These are phyloP conservation scores for Lasiurus borealis DNA, from an alignment of 2,113 vertebrate genomes.

Conservation along the genomic window DNA sequence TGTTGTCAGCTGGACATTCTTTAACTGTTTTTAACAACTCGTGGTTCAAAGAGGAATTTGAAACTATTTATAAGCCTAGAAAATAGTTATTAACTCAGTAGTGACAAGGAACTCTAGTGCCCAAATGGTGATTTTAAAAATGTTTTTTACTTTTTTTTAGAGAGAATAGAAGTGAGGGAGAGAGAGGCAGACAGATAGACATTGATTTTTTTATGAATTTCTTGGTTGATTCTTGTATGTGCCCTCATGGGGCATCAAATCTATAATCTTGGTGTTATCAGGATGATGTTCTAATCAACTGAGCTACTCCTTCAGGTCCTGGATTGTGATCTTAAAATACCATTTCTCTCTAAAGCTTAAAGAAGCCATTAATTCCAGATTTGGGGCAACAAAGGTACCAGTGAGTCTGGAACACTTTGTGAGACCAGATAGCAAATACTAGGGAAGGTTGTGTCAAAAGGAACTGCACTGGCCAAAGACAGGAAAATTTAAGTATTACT, in stretches of 20 bases:
- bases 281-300: too few relatives aligned
- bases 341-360: slow-evolving; percentile 22
- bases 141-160: too few relatives aligned
- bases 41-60: slow-evolving; percentile 18
- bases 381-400: not conserved
- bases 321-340: slow-evolving; percentile 15
- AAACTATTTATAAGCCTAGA: slow-evolving; percentile 11
- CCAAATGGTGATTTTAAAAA: not conserved
- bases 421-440: not conserved
- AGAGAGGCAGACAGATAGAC: too few relatives aligned
- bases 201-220: too few relatives aligned
- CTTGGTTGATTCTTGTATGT: too few relatives aligned
- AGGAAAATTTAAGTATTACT: not conserved
- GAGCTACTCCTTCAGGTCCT: too few relatives aligned
- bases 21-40: not conserved
- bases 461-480: not conserved
- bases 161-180: too few relatives aligned
- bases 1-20: not conserved
- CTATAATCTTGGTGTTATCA: too few relatives aligned
- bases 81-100: slow-evolving; percentile 14
- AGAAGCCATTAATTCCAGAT: not conserved
- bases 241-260: too few relatives aligned
- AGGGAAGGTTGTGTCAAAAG: not conserved
- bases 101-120: not conserved
- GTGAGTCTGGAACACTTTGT: slow-evolving; percentile 30